These are phyloP conservation scores for Montipora sp. DNA, from an alignment of 64 coral and sea anemone genomes.

Conservation along the genomic window DNA sequence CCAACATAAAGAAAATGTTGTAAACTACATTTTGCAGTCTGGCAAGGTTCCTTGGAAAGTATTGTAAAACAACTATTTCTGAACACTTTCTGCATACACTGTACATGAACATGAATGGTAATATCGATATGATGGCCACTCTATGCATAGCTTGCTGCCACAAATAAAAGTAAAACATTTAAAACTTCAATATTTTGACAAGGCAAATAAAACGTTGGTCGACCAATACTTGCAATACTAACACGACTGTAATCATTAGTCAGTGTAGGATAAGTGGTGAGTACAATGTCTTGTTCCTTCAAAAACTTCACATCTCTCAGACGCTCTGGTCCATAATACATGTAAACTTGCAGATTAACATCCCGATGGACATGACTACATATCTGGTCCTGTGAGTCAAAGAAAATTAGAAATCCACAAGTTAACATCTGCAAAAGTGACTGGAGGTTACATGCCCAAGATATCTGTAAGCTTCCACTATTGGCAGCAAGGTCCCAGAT, in stretches of 20 bases:
- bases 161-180: too few relatives aligned
- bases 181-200: too few relatives aligned
- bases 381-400: conserved; percentile 55
- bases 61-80: too few relatives aligned
- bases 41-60: too few relatives aligned
- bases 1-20: too few relatives aligned
- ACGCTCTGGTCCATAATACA: conserved; percentile 76
- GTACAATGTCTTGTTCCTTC: conserved; percentile 61
- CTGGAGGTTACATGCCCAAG: background rate
- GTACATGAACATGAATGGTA: too few relatives aligned
- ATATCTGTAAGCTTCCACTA: background rate
- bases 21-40: too few relatives aligned
- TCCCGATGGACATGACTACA: conserved; percentile 55
- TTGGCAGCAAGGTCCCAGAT: too few relatives aligned
- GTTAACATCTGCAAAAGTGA: background rate
- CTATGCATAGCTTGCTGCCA: too few relatives aligned
- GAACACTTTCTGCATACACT: too few relatives aligned
- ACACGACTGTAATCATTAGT: conserved; percentile 57
- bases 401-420: background rate
- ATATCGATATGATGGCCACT: too few relatives aligned
- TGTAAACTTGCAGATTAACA: conserved; percentile 63
- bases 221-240: background rate
- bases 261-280: conserved; percentile 75
- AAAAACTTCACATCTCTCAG: conserved; percentile 61
- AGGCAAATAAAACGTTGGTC: too few relatives aligned